phyloP scores from a whole-genome alignment of 2,888 invertebrate species.

The Pegoplata infirma region DNA sequence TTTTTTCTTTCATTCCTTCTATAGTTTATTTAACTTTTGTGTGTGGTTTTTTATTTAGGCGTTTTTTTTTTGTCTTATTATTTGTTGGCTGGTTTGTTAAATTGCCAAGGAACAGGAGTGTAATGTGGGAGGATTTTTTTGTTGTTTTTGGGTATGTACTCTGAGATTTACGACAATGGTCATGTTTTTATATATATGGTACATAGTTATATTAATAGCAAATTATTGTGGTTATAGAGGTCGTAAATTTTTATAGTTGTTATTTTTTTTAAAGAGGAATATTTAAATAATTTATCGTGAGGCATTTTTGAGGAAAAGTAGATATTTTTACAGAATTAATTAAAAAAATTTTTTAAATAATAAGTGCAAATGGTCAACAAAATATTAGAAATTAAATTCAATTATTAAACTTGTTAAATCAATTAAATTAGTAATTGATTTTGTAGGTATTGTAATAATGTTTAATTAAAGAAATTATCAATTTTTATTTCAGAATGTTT shows the following conservation, averaged over 20 bases:
- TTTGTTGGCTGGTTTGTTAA: background rate
- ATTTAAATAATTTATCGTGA: conserved; percentile 6
- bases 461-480: too few relatives aligned
- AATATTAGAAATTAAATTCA: too few relatives aligned
- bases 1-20: background rate
- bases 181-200: conserved; percentile 4
- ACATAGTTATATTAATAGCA: background rate
- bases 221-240: background rate
- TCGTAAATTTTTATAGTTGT: background rate
- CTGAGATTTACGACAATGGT: conserved; percentile 9
- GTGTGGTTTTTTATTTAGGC: background rate
- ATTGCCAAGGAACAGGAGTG: background rate
- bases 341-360: background rate
- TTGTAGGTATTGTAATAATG: too few relatives aligned
- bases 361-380: too few relatives aligned
- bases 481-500: too few relatives aligned
- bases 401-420: too few relatives aligned
- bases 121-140: too few relatives aligned
- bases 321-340: too few relatives aligned
- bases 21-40: background rate
- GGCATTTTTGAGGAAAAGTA: too few relatives aligned
- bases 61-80: background rate
- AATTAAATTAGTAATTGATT: too few relatives aligned
- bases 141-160: background rate
- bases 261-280: background rate